These are phyloP conservation scores for Drosophila kurseongensis DNA, from an alignment of 1,140 invertebrate genomes.

Conservation along the genomic window DNA sequence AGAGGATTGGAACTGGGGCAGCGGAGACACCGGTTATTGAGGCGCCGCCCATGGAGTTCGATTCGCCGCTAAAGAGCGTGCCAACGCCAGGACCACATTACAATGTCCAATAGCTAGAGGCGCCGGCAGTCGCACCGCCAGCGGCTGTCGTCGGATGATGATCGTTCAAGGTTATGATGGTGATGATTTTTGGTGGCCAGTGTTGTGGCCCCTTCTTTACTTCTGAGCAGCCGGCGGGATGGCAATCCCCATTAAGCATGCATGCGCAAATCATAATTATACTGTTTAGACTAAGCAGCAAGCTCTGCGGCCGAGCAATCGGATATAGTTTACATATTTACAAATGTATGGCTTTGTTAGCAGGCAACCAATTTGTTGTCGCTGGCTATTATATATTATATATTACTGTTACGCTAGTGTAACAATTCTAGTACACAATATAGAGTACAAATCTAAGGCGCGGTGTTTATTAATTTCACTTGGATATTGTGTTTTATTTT, in stretches of 20 bases:
- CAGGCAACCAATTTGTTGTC: slow-evolving; percentile 12
- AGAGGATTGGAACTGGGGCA: slow-evolving; percentile 89
- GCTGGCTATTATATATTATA: slow-evolving; percentile 34
- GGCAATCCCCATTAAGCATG: neutral
- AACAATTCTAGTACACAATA: slow-evolving; percentile 44
- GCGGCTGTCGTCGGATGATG: slow-evolving; percentile 50
- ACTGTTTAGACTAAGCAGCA: slow-evolving; percentile 8
- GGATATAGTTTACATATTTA: slow-evolving; percentile 13
- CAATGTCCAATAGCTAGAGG: slow-evolving; percentile 63
- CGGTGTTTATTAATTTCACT: neutral
- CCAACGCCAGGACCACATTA: slow-evolving; percentile 92
- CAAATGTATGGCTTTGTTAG: slow-evolving; percentile 38
- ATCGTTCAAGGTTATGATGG: neutral
- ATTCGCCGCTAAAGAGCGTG: slow-evolving; percentile 94
- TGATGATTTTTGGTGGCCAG: neutral
- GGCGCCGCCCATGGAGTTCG: slow-evolving; percentile 84
- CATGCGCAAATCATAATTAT: slow-evolving; percentile 11
- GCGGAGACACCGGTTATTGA: slow-evolving; percentile 87
- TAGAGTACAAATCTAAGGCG: slow-evolving; percentile 36
- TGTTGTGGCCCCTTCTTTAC: neutral
- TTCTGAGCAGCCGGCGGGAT: slow-evolving; percentile 3
- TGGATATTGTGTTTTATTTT: neutral
- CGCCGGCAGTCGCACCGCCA: slow-evolving; percentile 27
- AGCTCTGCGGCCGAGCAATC: slow-evolving; percentile 8
- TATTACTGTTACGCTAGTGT: slow-evolving; percentile 38